Base-by-base conservation (phyloP, 1,140 invertebrate genomes). In the Psix sp. region DNA sequence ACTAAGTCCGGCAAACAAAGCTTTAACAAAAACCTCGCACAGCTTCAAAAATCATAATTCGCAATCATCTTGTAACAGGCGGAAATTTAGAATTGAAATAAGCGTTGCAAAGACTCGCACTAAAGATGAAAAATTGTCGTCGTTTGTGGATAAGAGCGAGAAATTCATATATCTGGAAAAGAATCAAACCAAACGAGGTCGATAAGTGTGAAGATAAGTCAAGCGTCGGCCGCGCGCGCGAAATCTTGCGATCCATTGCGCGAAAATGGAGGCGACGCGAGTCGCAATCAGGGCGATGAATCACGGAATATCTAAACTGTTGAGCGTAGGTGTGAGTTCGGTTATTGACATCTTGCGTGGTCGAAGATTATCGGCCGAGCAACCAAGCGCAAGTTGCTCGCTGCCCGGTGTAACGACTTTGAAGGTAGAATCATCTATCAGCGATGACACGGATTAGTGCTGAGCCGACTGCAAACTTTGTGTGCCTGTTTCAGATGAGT, bases 311-410 rank as follows among this genome's bases (percentile, higher is more conserved):
- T 54, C 66, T 62, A 56, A 70, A 60, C 31, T 60, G 56, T 56
- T 70, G 49, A 70, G 48, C 48, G 42, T 62, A 45, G 20, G 14
- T 35, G 15, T 33, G 33, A 48, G 48, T 70, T 70, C 40, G 66
- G 40, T 60, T 60, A 70, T 70, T 62, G 66, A 70, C 66, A 70
- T 70, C 56, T 70, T 70, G 66, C 62, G 60, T 70, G 56, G 39
- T 46, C 17, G 33, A 26, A 46, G 56, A 70, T 70, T 70, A 70
- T 70, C 56, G 42, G 35, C 11, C n/a, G n/a, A n/a, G n/a, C 15
- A 42, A 1, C 14, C 15, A 14, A n/a, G 54, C 54, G 42, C 56
- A 60, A 70, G 40, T 70, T 70, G 3, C 33, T 45, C 21, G 33
- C 26, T 13, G 6, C n/a, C 36, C 42, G 39, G 9, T 49, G 66